Base-by-base conservation (phyloP, 2,888 invertebrate species). In the Galerucella pusilla region DNA sequence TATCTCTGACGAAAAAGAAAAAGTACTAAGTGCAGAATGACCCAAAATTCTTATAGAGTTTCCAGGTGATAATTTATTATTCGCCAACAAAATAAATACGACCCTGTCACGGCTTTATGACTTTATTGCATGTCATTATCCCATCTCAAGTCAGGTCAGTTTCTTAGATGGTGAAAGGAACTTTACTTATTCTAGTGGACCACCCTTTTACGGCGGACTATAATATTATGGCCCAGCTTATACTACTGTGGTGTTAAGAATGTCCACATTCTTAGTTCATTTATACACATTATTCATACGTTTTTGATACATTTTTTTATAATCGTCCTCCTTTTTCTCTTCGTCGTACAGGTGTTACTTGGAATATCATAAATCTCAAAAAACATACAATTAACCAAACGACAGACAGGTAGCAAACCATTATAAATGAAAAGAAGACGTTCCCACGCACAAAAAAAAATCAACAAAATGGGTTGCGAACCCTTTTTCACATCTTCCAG, bases 391-490 rank as follows among this genome's bases (percentile, higher is more conserved):
- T 76, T 76, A 71, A 73, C 73, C 73, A 74, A 74, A 70, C 60
- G 71, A 68, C 61, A 63, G 65, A 61, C 75, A 77, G 77, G 77
- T 77, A 77, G 77, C 74, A 63, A 75, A 77, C 46, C 35, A 49
- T 63, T 52, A 28, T 61, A 46, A 42, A 66, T 63, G n/a, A 59
- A 59, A 42, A 25, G 57, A 71, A 75, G 70, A 69, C 63, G 54
- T 76, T 76, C 76, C 76, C 78, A 76, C 78, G 76, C 73, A 72
- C 74, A 71, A 59, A 74, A 54, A 59, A 77, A 78, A 74, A 74
- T 72, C 67, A 75, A 77, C 77, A 76, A 70, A 78, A 78, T 74
- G 78, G 76, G 76, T 78, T 78, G 78, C 78, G 72, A 78, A 78
- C 76, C 75, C 73, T 68, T 74, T 75, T 76, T 72, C 70, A 35